Conservation (phyloP, 2,888 invertebrate genomes). For the Hemicrepidius hirtus region DNA sequence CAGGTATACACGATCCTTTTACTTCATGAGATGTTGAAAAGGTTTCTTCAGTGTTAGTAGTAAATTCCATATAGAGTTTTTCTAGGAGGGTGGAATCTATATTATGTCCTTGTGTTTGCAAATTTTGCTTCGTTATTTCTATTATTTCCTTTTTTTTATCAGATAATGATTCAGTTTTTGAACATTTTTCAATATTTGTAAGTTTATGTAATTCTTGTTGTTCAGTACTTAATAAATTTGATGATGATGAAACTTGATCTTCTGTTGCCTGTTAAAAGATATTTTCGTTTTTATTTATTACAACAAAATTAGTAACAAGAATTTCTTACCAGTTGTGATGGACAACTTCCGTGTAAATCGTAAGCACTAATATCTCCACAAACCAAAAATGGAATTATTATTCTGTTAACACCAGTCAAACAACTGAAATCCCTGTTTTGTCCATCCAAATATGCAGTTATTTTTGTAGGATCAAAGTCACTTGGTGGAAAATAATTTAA, state of each 20-base stretch:
- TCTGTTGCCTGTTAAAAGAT: too few relatives aligned
- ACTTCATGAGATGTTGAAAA: neutral
- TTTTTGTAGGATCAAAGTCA: constrained; percentile 90
- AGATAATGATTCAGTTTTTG: too few relatives aligned
- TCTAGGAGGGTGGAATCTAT: neutral
- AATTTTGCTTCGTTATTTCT: too few relatives aligned
- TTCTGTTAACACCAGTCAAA: constrained; percentile 83
- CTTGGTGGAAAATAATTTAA: constrained; percentile 88
- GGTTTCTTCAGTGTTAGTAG: neutral
- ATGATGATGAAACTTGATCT: too few relatives aligned
- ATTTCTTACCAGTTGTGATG: constrained; percentile 75
- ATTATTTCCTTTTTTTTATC: too few relatives aligned
- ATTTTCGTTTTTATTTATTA: too few relatives aligned
- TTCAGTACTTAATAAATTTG: too few relatives aligned
- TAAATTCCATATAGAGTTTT: neutral
- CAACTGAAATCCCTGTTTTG: constrained; percentile 83
- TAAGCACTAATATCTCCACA: constrained; percentile 96
- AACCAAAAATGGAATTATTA: constrained; percentile 93
- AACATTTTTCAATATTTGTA: too few relatives aligned
- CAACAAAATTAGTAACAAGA: too few relatives aligned
- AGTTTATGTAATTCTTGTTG: too few relatives aligned
- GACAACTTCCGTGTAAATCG: constrained; percentile 94
- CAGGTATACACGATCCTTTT: neutral
- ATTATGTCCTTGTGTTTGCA: too few relatives aligned
- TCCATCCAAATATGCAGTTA: constrained; percentile 89